Base-by-base conservation (phyloP, 2,888 invertebrate genomes). In the Schizaphis graminum region DNA sequence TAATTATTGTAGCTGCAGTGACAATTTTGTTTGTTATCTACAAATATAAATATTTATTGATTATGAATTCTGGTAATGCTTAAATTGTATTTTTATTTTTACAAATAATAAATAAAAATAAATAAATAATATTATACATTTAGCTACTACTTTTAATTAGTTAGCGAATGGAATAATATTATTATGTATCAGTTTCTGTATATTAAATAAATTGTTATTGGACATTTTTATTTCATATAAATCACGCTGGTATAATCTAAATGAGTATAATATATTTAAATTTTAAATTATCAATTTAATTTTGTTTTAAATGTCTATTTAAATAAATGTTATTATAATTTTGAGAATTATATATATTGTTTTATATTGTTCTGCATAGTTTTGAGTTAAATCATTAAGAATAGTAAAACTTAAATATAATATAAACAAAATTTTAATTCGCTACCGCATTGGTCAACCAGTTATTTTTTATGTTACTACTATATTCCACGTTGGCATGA, bases 401-500 rank as follows among this genome's bases (percentile, higher is more conserved):
- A 86, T 26, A 86, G 28, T 47, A 21, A 89, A 61, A 44, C 13
- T 61, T 89, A 44, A 13, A 61, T 89, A 44, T n/a, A 26, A 49
- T 77, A 85, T 57, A 3, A 57, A 86, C n/a, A 44, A 13, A 5
- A 57, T 92, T 87, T 87, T 61, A 87, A 87, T 92, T 67, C 24
- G 35, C 35, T 92, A 87, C 61, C 41, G 41, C 61, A 28, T 61
- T 89, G 53, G 44, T 53, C 41, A 44, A 88, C 44, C 67, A 41
- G 87, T 88, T 92, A 26, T 92, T 61, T 41, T 67, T 28, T 24
- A 41, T 89, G 26, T 89, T 61, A 21, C 44, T 89, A 56, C 26
- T 89, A 41, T 87, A 77, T 88, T 86, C 24, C 90, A 61, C 91
- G 94, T 94, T 49, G 49, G 90, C 90, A 61, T 86, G 41, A 94